These are phyloP conservation scores for Lepus europaeus DNA, from an alignment of 2,113 vertebrate genomes.

Conservation along the genomic window DNA sequence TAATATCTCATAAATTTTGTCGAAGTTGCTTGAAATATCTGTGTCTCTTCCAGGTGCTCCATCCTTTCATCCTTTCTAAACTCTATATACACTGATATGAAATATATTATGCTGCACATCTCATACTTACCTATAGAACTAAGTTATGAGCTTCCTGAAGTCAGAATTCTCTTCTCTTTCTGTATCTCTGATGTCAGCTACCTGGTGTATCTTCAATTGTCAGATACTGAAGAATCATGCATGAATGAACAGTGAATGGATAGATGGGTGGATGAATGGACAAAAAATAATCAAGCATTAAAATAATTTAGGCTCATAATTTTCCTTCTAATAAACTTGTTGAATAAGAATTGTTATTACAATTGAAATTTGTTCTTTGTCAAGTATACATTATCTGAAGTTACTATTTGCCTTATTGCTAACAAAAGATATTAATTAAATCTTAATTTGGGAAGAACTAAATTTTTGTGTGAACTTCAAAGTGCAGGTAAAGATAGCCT, in stretches of 20 bases:
- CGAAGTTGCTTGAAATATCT: constrained; percentile 6
- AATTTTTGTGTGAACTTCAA: neutral
- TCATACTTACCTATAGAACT: neutral
- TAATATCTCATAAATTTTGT: constrained; percentile 54
- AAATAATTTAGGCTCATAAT: neutral
- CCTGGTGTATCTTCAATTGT: neutral
- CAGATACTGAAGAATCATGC: neutral
- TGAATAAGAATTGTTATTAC: neutral
- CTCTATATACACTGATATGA: neutral
- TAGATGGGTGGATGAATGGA: neutral
- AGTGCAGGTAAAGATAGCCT: constrained; percentile 39
- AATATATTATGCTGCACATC: neutral
- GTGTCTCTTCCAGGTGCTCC: neutral
- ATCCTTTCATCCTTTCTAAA: constrained; percentile 8
- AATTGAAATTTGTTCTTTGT: constrained; percentile 29
- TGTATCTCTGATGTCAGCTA: neutral
- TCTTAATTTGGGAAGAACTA: constrained; percentile 55
- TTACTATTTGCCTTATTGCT: neutral
- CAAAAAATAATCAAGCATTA: constrained; percentile 20
- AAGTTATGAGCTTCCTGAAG: neutral
- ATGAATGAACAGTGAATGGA: neutral
- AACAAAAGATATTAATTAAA: neutral
- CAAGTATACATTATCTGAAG: constrained; percentile 6
- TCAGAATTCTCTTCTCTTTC: neutral
- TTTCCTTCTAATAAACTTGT: constrained; percentile 8